Percentiles rank a stretch among this genome's conserved stretches.
Evolutionary conservation across 2,113 vertebrate genomes (phyloP).

Genomic region (Mesoclemmys tuberculata): DNA sequence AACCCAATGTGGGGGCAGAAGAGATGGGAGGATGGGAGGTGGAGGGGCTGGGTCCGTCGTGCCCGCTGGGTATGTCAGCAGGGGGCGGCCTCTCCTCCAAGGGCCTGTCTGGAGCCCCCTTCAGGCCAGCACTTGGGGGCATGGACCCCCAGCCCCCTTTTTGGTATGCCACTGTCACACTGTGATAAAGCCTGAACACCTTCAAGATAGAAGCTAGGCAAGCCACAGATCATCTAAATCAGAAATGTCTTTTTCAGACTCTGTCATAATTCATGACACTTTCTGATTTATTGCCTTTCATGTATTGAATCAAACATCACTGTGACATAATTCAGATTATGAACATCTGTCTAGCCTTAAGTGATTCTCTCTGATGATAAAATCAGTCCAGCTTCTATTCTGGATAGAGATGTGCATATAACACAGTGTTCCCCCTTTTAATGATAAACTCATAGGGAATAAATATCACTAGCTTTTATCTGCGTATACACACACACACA

Average conservation of each 20-base stretch:
- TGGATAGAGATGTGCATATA: neutral
- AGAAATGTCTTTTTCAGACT: neutral
- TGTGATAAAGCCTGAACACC: neutral
- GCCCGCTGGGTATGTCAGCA: too few species aligned
- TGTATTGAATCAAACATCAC: neutral
- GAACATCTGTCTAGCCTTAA: neutral
- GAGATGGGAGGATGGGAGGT: too few species aligned
- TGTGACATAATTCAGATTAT: constrained; percentile 11
- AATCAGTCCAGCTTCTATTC: neutral
- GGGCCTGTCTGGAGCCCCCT: too few species aligned
- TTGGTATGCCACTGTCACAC: too few species aligned
- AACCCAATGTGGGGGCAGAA: too few species aligned
- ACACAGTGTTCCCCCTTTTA: neutral
- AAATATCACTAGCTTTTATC: neutral
- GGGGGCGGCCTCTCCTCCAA: too few species aligned
- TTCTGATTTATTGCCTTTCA: neutral
- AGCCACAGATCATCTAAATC: constrained; percentile 2
- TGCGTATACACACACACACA: neutral
- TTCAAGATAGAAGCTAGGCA: neutral
- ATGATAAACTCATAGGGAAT: neutral
- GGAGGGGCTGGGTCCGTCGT: too few species aligned
- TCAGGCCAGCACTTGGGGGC: too few species aligned
- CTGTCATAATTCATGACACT: neutral
- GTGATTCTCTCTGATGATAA: neutral
- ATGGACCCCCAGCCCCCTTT: too few species aligned